phyloP scores from a whole-genome alignment of 2,113 vertebrate genomes.

The Galbula dea region DNA sequence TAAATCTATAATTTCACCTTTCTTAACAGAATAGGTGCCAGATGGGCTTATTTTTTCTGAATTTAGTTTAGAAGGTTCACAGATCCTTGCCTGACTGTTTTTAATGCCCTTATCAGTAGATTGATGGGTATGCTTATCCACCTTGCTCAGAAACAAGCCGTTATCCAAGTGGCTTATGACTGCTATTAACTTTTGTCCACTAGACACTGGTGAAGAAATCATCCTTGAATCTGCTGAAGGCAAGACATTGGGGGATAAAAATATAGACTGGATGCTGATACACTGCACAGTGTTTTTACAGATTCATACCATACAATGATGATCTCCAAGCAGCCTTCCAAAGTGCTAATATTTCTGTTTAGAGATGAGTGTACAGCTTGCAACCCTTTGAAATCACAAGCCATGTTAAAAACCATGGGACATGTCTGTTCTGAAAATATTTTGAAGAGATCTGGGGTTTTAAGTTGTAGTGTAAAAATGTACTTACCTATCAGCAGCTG shows the following conservation, averaged over 20 bases:
- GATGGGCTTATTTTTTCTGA: not conserved
- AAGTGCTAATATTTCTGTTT: not conserved
- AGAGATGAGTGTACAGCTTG: not conserved
- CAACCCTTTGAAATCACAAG: not conserved
- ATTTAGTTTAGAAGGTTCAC: not conserved
- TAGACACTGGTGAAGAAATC: not conserved
- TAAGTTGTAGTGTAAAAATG: not conserved
- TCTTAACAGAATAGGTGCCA: not conserved
- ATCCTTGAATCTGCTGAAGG: not conserved
- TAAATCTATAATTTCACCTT: not conserved
- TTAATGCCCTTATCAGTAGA: not conserved
- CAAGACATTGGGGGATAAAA: not conserved
- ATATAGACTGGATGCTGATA: not conserved
- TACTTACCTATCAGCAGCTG: not conserved
- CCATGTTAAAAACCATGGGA: not conserved
- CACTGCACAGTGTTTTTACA: not conserved
- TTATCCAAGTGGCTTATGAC: not conserved
- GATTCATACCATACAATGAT: not conserved
- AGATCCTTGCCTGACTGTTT: not conserved
- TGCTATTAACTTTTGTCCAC: not conserved
- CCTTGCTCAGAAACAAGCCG: not conserved
- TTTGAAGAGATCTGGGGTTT: not conserved
- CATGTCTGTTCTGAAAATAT: not conserved
- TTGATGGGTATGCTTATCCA: rapidly evolving
- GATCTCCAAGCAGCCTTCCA: not conserved